Evolutionary conservation across 2,797 vertebrate species (phyloP).

Genomic region (Hirundo rustica): DNA sequence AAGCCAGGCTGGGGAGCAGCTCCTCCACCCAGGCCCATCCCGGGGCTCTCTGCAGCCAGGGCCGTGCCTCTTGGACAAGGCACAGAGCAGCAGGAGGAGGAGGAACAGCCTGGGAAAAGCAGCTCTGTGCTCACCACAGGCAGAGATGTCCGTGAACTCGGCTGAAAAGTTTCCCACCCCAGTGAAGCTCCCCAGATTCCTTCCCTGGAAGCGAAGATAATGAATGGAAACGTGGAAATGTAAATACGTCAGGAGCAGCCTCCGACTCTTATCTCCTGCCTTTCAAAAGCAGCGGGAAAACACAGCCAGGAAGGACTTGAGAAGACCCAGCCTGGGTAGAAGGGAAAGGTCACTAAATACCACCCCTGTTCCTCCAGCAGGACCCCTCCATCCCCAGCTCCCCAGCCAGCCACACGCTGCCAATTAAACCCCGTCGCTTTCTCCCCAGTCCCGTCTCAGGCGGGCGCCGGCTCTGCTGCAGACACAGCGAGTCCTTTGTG

Average conservation of each 20-base stretch:
- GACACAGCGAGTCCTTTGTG: neutral
- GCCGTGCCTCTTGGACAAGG: accelerated
- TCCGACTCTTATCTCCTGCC: neutral
- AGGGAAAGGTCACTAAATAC: neutral
- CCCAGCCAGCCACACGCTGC: neutral
- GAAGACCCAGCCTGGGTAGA: neutral
- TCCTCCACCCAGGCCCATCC: neutral
- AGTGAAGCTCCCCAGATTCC: neutral
- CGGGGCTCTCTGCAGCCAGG: accelerated
- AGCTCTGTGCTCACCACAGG: neutral
- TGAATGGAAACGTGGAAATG: neutral
- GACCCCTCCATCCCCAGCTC: neutral
- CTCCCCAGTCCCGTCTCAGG: neutral
- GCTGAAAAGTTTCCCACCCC: neutral
- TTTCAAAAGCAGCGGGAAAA: neutral
- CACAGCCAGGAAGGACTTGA: neutral
- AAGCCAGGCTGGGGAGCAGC: neutral
- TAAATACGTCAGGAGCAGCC: neutral
- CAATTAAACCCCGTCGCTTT: neutral
- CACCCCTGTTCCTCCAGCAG: neutral
- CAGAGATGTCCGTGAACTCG: accelerated
- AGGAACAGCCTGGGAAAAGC: neutral
- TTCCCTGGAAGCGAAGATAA: neutral
- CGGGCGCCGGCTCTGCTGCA: constrained; percentile 10
- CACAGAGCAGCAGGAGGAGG: neutral